Percentiles rank a stretch among this genome's conserved stretches.
These are phyloP conservation scores for Cecidostiba fungosa DNA, from an alignment of 2,888 invertebrate species.

Conservation along the genomic window DNA sequence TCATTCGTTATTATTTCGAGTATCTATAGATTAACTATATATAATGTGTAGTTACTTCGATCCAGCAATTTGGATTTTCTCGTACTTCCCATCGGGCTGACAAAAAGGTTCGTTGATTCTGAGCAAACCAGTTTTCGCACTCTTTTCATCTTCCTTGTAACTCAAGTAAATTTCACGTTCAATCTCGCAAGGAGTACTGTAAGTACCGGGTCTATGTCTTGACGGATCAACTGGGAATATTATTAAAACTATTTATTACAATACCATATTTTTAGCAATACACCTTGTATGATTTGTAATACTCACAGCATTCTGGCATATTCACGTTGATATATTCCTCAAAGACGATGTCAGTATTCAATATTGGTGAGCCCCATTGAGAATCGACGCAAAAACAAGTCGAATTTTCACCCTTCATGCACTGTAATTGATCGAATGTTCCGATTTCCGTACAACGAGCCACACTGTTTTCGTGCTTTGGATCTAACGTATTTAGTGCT, in stretches of 20 bases:
- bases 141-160: conserved; percentile 60
- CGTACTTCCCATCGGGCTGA: conserved; percentile 82
- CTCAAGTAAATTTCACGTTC: conserved; percentile 66
- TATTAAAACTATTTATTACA: conserved; percentile 28
- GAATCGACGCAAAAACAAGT: conserved; percentile 84
- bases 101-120: conserved; percentile 77
- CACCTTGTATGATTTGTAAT: neutral
- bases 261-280: neutral
- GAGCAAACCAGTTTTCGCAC: neutral
- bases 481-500: conserved; percentile 78
- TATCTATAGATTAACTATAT: conserved; percentile 46
- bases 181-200: conserved; percentile 79
- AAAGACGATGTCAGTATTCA: conserved; percentile 72
- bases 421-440: conserved; percentile 86
- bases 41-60: conserved; percentile 71
- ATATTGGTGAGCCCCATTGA: conserved; percentile 81
- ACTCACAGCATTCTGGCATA: conserved; percentile 79
- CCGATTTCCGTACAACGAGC: conserved; percentile 86
- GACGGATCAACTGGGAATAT: conserved; percentile 76
- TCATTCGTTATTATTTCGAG: neutral
- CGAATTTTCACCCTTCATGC: conserved; percentile 80
- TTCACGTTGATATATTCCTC: conserved; percentile 73
- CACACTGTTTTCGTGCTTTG: conserved; percentile 77
- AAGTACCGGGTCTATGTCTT: conserved; percentile 76
- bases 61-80: conserved; percentile 78